These are phyloP conservation scores for Thera britannica DNA, from an alignment of 2,888 invertebrate species.

Conservation along the genomic window DNA sequence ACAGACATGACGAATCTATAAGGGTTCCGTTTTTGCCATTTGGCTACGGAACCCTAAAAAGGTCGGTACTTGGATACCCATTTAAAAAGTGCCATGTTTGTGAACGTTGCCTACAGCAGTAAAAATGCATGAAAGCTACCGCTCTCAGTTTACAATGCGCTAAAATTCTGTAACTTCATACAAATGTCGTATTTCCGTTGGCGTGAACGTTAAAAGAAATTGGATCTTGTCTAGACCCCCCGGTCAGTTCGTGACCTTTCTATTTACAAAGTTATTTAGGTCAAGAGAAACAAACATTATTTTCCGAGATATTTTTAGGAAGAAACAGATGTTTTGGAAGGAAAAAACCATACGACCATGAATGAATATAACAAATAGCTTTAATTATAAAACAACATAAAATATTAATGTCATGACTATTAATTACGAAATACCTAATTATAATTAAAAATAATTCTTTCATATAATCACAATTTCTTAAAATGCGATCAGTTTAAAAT, in stretches of 20 bases:
- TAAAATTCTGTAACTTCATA: no score
- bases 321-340: background rate
- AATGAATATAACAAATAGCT: conserved; percentile 43
- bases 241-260: conserved; percentile 5
- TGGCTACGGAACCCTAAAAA: no score
- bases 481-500: background rate
- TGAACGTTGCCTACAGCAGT: no score
- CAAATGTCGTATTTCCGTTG: no score
- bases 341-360: conserved; percentile 17
- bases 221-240: background rate
- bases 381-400: conserved; percentile 56
- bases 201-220: no score
- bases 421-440: conserved; percentile 14
- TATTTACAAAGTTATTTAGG: conserved; percentile 13
- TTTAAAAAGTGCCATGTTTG: no score
- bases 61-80: no score
- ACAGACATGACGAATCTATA: no score
- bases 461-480: conserved; percentile 11
- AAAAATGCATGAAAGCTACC: no score
- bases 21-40: no score
- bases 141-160: no score
- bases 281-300: conserved; percentile 18
- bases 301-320: conserved; percentile 11
- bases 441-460: conserved; percentile 9
- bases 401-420: conserved; percentile 40